phyloP scores from a whole-genome alignment of 2,888 invertebrate genomes.

The Dryococelus australis region DNA sequence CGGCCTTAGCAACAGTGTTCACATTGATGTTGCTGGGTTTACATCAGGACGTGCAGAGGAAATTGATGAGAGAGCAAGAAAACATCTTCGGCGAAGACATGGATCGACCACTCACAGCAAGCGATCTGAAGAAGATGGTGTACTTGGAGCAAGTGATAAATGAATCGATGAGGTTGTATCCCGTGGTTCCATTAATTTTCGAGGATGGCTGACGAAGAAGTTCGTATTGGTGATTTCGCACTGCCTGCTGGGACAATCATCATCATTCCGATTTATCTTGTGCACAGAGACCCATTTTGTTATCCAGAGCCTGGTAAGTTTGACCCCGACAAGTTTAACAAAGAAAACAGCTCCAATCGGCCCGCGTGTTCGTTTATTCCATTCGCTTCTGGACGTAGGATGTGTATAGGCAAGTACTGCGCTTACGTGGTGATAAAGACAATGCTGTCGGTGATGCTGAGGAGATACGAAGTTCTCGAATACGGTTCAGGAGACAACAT shows the following conservation, averaged over 20 bases:
- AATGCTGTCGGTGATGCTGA: neutral
- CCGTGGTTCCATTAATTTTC: neutral
- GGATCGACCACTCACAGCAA: neutral
- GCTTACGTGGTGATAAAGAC: neutral
- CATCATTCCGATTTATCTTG: neutral
- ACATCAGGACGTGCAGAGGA: neutral
- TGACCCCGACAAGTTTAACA: neutral
- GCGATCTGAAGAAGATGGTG: neutral
- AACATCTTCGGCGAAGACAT: neutral
- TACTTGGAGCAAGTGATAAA: neutral
- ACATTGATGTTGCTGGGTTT: neutral
- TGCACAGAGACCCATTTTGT: neutral
- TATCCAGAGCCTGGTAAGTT: neutral
- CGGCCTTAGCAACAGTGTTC: neutral
- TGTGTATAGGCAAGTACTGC: neutral
- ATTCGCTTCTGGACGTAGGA: neutral
- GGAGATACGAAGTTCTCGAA: constrained; percentile 1
- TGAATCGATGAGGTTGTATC: neutral
- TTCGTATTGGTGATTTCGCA: neutral
- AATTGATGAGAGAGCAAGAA: neutral
- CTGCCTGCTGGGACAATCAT: neutral
- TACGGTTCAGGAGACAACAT: neutral
- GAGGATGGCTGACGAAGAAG: neutral
- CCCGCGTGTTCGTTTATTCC: neutral
- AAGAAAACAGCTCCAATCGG: neutral